A percentile compares a stretch with the other conserved stretches of the same genome.
These are phyloP conservation scores for Muscidifurax raptorellus DNA, from an alignment of 1,140 invertebrate genomes.

Conservation along the genomic window DNA sequence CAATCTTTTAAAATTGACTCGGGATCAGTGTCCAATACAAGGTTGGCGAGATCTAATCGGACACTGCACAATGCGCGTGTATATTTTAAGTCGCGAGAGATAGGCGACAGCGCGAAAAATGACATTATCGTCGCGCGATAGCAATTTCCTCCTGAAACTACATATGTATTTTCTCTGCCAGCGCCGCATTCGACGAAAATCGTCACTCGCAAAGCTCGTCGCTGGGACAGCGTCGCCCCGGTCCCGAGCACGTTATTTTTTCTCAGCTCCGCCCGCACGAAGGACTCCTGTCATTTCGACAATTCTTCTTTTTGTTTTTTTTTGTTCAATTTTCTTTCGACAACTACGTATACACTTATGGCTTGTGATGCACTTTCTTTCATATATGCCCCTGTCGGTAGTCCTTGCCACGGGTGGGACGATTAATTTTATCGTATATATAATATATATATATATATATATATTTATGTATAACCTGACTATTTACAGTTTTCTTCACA, in stretches of 20 bases:
- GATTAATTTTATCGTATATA: slow-evolving; percentile 61
- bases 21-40: slow-evolving; percentile 14
- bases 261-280: neutral
- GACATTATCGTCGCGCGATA: slow-evolving; percentile 13
- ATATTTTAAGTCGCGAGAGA: slow-evolving; percentile 21
- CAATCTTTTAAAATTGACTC: slow-evolving; percentile 17
- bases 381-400: slow-evolving; percentile 49
- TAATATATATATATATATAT: slow-evolving; percentile 61
- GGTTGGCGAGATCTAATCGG: slow-evolving; percentile 30
- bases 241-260: slow-evolving; percentile 46
- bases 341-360: neutral
- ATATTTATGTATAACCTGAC: slow-evolving; percentile 67
- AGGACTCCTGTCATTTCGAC: slow-evolving; percentile 2
- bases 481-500: slow-evolving; percentile 73
- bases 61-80: neutral
- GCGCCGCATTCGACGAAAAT: slow-evolving; percentile 38
- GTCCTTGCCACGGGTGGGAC: slow-evolving; percentile 60
- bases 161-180: slow-evolving; percentile 30
- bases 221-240: slow-evolving; percentile 29
- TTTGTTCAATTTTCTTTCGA: slow-evolving; percentile 50
- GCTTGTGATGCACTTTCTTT: slow-evolving; percentile 1
- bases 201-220: slow-evolving; percentile 20
- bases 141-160: slow-evolving; percentile 31
- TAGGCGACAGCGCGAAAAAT: neutral
- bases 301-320: slow-evolving; percentile 9